These are phyloP conservation scores for Leptopterna dolabrata DNA, from an alignment of 2,888 invertebrate species.

Conservation along the genomic window DNA sequence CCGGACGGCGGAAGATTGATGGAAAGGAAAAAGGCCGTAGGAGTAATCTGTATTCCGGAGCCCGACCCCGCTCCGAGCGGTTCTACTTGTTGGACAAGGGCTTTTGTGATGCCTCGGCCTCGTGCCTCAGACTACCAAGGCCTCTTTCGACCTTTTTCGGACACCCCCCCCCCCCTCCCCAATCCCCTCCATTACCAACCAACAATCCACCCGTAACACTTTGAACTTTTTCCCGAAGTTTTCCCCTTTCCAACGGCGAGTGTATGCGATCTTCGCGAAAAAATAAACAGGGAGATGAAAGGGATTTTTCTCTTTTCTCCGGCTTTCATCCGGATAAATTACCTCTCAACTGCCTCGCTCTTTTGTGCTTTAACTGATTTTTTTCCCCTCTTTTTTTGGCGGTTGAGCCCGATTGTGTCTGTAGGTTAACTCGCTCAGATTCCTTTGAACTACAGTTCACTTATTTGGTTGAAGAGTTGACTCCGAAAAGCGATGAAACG, in stretches of 20 bases:
- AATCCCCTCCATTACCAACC: no score
- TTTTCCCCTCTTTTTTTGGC: background rate
- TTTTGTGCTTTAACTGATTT: background rate
- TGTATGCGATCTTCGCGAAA: background rate
- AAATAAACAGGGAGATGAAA: slow-evolving; percentile 5
- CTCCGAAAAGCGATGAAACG: background rate
- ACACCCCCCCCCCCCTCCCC: no score
- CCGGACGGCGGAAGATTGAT: slow-evolving; percentile 28
- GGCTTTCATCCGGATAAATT: background rate
- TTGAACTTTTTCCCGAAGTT: slow-evolving; percentile 19
- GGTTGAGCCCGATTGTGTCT: background rate
- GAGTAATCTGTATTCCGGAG: slow-evolving; percentile 35
- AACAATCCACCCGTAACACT: slow-evolving; percentile 15
- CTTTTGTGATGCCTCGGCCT: slow-evolving; percentile 40
- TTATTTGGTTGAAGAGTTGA: background rate
- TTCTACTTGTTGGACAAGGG: slow-evolving; percentile 43
- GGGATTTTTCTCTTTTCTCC: background rate
- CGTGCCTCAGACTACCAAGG: background rate
- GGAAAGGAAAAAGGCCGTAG: slow-evolving; percentile 20
- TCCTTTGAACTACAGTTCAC: background rate
- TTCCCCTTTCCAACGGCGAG: background rate
- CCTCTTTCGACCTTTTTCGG: background rate
- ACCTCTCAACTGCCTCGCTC: background rate
- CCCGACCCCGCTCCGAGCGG: background rate
- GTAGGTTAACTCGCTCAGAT: background rate